A percentile compares a stretch with the other conserved stretches of the same genome.
These are phyloP conservation scores for Bufo gargarizans DNA, from an alignment of 2,113 vertebrate genomes.

Conservation along the genomic window DNA sequence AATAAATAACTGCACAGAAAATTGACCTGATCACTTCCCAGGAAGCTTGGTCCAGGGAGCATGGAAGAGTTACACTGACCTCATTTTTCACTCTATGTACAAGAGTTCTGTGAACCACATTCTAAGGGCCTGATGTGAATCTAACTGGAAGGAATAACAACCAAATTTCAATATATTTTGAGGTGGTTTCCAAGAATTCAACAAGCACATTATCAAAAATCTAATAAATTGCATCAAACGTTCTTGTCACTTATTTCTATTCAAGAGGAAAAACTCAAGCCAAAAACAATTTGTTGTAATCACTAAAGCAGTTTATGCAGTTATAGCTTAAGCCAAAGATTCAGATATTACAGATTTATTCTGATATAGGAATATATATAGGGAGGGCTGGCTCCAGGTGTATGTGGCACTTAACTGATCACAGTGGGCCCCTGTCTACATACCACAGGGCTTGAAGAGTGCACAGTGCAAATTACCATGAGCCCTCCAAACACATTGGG, in stretches of 20 bases:
- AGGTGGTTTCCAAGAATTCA: background rate
- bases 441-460: background rate
- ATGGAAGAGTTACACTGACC: background rate
- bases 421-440: background rate
- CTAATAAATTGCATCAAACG: background rate
- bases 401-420: background rate
- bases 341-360: background rate
- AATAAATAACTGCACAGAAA: background rate
- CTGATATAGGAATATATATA: background rate
- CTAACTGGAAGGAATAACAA: background rate
- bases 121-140: background rate
- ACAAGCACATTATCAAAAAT: background rate
- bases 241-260: conserved; percentile 8
- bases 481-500: background rate
- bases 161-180: background rate
- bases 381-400: background rate
- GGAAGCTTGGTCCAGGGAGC: background rate
- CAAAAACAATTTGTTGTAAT: background rate
- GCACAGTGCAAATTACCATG: background rate
- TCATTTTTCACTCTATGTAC: background rate
- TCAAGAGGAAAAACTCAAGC: background rate
- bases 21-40: conserved; percentile 12
- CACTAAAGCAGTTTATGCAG: background rate
- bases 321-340: background rate
- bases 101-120: background rate